These are phyloP conservation scores for Lutraria lutraria DNA, from an alignment of 2,888 invertebrate genomes.

Conservation along the genomic window DNA sequence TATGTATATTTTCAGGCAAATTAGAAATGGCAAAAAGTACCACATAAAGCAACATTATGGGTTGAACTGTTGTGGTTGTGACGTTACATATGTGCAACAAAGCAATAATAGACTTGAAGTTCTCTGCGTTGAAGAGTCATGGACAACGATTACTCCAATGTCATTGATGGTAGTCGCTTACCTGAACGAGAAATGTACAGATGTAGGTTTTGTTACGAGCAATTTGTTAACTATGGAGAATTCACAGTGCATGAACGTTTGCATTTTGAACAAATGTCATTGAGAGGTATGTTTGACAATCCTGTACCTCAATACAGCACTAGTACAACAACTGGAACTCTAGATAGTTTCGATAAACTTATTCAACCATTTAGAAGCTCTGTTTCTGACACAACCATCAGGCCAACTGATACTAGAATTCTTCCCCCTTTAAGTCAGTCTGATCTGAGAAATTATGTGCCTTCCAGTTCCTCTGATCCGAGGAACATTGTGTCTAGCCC, in stretches of 20 bases:
- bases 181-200: conserved; percentile 46
- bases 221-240: conserved; percentile 58
- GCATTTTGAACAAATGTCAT: conserved; percentile 59
- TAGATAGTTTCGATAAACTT: conserved; percentile 61
- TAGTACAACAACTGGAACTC: conserved; percentile 23
- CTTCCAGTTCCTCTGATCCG: conserved; percentile 31
- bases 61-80: not conserved
- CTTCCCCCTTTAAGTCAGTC: conserved; percentile 27
- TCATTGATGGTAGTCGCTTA: conserved; percentile 56
- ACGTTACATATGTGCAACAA: not conserved
- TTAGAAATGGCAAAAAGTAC: not conserved
- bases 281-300: conserved; percentile 49
- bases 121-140: not conserved
- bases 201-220: conserved; percentile 61
- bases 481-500: conserved; percentile 38
- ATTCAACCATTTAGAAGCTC: conserved; percentile 49
- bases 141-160: conserved; percentile 51
- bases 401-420: conserved; percentile 35
- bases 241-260: conserved; percentile 58
- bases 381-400: conserved; percentile 19
- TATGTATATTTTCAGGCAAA: not conserved
- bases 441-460: conserved; percentile 19
- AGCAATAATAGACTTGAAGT: not conserved
- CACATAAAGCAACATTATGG: not conserved
- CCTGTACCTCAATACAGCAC: conserved; percentile 19